These are phyloP conservation scores for Dicerorhinus sumatrensis DNA, from an alignment of 2,113 vertebrate species.

Conservation along the genomic window DNA sequence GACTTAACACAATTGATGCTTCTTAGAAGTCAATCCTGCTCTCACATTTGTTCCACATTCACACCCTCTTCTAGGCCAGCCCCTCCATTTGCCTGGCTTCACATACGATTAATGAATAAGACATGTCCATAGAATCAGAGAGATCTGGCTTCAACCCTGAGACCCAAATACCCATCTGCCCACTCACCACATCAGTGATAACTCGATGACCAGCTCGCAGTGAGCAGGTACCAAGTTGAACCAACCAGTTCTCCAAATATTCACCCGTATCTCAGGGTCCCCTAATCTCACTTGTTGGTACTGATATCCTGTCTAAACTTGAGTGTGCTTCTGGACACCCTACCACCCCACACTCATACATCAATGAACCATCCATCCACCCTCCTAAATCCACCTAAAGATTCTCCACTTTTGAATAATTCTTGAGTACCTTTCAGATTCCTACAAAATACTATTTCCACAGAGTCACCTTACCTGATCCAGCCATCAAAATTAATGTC, in stretches of 20 bases:
- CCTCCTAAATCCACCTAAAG: not conserved
- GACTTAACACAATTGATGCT: too few species aligned
- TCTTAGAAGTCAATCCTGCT: too few species aligned
- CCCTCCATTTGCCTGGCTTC: too few species aligned
- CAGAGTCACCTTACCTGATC: not conserved
- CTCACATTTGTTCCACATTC: too few species aligned
- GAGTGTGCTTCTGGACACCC: not conserved
- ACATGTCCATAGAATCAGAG: too few species aligned
- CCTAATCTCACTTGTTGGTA: not conserved
- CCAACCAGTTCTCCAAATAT: not conserved
- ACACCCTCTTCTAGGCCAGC: too few species aligned
- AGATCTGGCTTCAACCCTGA: too few species aligned
- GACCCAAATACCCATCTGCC: too few species aligned
- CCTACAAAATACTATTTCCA: not conserved
- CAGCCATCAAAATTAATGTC: not conserved
- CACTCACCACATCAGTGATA: too few species aligned
- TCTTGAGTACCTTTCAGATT: not conserved
- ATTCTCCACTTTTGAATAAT: conserved; percentile 1
- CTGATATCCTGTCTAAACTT: not conserved
- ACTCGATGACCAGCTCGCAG: not conserved
- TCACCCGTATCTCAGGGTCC: not conserved
- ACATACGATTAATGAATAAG: too few species aligned
- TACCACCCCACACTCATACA: too few species aligned
- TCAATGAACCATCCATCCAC: not conserved
- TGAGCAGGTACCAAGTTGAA: not conserved